Conservation (phyloP, 2,113 vertebrate species). For the Aspidoscelis tigris region DNA sequence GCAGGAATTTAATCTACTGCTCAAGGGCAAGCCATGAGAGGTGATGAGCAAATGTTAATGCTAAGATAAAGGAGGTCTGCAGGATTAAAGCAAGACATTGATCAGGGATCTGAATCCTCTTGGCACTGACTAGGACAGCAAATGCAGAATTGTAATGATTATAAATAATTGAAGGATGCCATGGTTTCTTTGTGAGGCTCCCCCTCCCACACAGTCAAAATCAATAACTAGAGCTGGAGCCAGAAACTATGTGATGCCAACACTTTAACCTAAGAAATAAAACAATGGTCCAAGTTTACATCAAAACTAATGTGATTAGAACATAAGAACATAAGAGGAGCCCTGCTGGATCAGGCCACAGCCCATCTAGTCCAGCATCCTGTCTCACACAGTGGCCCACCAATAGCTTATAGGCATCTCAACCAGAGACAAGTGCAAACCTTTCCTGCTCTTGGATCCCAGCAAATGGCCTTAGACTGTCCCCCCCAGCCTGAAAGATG, state of each 20-base stretch:
- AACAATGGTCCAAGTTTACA: neutral
- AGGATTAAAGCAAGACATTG: neutral
- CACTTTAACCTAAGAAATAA: neutral
- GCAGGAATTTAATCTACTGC: neutral
- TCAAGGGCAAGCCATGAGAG: neutral
- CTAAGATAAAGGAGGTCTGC: neutral
- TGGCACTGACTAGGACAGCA: neutral
- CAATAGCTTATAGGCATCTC: no score
- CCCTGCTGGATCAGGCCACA: no score
- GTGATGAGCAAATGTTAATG: constrained; percentile 2
- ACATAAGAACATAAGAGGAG: no score
- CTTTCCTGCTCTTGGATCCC: no score
- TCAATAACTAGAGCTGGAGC: neutral
- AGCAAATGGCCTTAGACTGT: no score
- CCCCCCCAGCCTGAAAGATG: no score
- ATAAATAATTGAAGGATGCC: neutral
- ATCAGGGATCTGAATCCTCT: neutral
- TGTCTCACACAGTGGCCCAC: no score
- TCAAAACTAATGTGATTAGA: neutral
- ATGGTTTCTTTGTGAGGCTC: no score
- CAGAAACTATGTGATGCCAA: neutral
- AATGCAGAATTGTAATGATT: neutral
- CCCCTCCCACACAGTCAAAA: neutral
- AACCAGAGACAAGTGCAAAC: no score
- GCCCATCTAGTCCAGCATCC: no score